Base-by-base conservation (phyloP, 64 coral and sea anemone species). In the Pocillopora verrucosa region DNA sequence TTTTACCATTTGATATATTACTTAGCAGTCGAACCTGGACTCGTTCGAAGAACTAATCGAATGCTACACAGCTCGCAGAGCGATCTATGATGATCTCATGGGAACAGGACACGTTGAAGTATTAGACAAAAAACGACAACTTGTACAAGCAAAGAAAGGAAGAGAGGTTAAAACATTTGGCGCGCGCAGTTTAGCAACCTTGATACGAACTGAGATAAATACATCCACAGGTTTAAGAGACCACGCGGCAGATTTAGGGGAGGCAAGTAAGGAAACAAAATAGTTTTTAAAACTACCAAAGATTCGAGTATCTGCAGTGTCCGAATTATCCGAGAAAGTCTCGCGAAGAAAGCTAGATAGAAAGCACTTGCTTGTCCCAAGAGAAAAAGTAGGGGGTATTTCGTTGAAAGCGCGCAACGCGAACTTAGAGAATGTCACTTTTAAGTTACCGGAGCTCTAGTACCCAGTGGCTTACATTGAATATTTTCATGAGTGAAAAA, bases 41-140 rank as follows among this genome's bases (percentile, higher is more conserved):
- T n/a, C n/a, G n/a, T n/a, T n/a, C n/a, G n/a, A n/a, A 74, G 72
- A 90, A 34, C 80, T 93, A 61, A 79, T 96, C 72, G 90, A 61
- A 36, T 72, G 85, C 30, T 96, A 96, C 20, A 93, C 93, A 59
- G 56, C 74, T 10, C 86, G 92, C 56, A 65, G 90, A 76, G 83
- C 83, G 10, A 70, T 64, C 59, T 89, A 96, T 61, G 77, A 82
- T 61, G 87, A 76, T 41, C 26, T 91, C 41, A 72, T 96, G 73
- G 91, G 91, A 34, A 74, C 86, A 14, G 72, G 90, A 45, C 86
- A 89, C 19, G 78, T 92, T 7, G 74, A 93, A 51, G 68, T 96
- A n/a, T 86, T 92, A 36, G 87, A 96, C 37, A n/a, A 96, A 96
- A 65, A 36, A 93, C 25, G 88, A 87, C 61, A 61, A 72, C 24